These are phyloP conservation scores for Epistrophella euchroma DNA, from an alignment of 2,888 invertebrate genomes.

Conservation along the genomic window DNA sequence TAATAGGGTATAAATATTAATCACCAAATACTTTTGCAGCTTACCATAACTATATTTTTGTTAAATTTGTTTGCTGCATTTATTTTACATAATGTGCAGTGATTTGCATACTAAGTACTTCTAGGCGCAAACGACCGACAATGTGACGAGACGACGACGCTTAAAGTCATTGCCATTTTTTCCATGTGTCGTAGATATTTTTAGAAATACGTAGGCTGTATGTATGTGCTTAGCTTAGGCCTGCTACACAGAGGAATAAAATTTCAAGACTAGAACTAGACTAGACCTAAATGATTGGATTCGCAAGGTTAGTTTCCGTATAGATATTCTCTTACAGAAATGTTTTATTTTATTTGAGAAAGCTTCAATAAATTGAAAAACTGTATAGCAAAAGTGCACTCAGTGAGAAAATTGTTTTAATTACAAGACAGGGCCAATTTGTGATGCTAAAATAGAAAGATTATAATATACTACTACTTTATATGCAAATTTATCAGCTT, in stretches of 20 bases:
- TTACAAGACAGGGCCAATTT: background rate
- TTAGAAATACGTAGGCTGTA: slow-evolving; percentile 10
- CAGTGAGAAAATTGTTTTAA: slow-evolving; percentile 31
- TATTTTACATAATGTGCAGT: slow-evolving; percentile 11
- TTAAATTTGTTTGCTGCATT: background rate
- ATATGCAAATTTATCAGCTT: slow-evolving; percentile 11
- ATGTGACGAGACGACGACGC: background rate
- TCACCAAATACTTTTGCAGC: background rate
- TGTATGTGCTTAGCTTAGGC: background rate
- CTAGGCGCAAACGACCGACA: background rate
- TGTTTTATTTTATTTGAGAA: background rate
- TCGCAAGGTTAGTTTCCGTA: slow-evolving; percentile 1
- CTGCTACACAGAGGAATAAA: background rate
- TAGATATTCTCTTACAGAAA: background rate
- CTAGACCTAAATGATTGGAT: background rate
- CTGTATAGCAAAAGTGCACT: background rate
- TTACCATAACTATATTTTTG: background rate
- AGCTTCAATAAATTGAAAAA: background rate
- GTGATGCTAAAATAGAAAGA: background rate
- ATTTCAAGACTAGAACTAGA: background rate
- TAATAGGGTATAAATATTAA: background rate
- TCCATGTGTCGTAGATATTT: background rate
- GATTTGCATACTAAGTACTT: slow-evolving; percentile 30
- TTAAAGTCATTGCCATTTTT: slow-evolving; percentile 21
- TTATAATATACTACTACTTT: background rate